Conservation (phyloP, 2,797 vertebrate genomes). For the Aldrovandia affinis region DNA sequence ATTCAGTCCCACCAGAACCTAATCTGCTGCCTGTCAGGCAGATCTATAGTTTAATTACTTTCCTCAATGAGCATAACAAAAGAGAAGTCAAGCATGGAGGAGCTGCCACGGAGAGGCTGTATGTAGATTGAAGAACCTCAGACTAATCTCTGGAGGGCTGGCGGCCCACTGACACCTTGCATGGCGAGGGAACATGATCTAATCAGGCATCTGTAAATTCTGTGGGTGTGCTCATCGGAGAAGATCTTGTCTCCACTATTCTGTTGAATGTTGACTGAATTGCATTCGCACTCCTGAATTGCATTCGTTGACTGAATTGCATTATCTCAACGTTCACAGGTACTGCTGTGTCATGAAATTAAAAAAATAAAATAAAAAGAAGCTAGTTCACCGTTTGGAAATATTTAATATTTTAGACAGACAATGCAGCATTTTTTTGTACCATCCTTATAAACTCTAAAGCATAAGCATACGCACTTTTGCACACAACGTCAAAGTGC, state of each 20-base stretch:
- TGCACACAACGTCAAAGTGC: neutral
- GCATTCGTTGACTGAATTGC: neutral
- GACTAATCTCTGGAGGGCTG: neutral
- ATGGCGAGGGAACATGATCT: neutral
- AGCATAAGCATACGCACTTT: neutral
- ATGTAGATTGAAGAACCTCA: constrained; percentile 5
- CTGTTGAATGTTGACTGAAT: neutral
- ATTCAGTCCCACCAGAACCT: constrained; percentile 5
- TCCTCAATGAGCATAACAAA: constrained; percentile 8
- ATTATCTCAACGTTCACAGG: neutral
- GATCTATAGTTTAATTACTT: constrained; percentile 30
- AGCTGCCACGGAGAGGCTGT: neutral
- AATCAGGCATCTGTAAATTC: constrained; percentile 11
- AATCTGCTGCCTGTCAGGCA: constrained; percentile 28
- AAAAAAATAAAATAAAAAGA: neutral
- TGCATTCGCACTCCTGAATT: neutral
- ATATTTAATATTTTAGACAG: neutral
- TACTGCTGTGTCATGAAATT: neutral
- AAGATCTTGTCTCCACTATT: neutral
- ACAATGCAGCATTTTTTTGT: neutral
- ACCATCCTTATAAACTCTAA: neutral
- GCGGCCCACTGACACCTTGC: constrained; percentile 10
- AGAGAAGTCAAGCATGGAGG: constrained; percentile 31
- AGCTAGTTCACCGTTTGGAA: neutral
- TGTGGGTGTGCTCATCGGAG: neutral